Base-by-base conservation (phyloP, 64 coral and sea anemone species). In the Dendronephthya gigantea region DNA sequence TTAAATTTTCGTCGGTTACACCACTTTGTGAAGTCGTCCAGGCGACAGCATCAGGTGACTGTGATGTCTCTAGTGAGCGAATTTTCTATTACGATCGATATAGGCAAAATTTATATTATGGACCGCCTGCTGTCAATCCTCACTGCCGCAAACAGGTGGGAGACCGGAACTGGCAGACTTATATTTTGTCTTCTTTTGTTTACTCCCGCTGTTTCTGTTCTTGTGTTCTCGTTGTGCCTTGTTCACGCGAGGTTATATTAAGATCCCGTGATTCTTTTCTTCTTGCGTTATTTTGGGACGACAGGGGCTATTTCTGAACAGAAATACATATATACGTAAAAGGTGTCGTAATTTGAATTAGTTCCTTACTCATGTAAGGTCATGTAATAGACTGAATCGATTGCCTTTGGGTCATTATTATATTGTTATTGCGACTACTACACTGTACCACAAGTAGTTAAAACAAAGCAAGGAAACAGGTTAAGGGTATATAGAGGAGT, bases 121-220 rank as follows among this genome's bases (percentile, higher is more conserved):
- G 55, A 62, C 72, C 32, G 29, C 36, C 72, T 15, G 32, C 72
- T 79, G 72, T 79, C 29, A 79, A 35, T 8, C 36, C 14, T 79
- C 72, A 79, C 72, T 39, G 36, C 72, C 7, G 72, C 72, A 35
- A 79, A 79, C 72, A 79, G 72, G 72, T 79, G 72, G 72, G 72
- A 79, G 72, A 79, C 72, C 72, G 72, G 72, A 79, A 79, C 19
- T 28, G 4, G 29, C 4, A 2, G 37, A 35, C 72, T 5, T 36
- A 15, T 79, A 33, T 79, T 79, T 79, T 79, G 72, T 79, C 72
- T 79, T 79, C 36, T 19, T 79, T 79, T 79, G 72, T 79, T 79
- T 15, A 16, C 29, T 34, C 29, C 4, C 28, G 72, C 29, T 79
- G 72, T 15, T 79, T 39, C 15, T 3, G 0, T 79, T 33, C 72